Evolutionary conservation across 2,888 invertebrate genomes (phyloP).

Genomic region (Ryuthela nishihirai): DNA sequence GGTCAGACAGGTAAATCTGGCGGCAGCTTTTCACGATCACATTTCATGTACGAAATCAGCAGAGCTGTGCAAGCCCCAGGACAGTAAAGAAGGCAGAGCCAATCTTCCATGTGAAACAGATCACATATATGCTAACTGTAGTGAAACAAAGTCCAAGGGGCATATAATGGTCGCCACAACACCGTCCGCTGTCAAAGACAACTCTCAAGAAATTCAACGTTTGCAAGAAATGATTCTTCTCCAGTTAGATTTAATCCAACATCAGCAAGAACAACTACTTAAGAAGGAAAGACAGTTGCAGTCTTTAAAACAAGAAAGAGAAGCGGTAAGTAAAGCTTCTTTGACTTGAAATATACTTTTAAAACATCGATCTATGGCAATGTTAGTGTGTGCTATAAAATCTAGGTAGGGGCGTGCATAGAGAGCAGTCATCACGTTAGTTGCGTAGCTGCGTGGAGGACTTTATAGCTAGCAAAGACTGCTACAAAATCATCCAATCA

Average conservation of each 20-base stretch:
- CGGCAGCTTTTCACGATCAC: conserved; percentile 43
- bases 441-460: conserved; percentile 6
- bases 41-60: conserved; percentile 42
- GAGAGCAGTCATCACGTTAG: not conserved
- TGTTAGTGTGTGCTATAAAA: not conserved
- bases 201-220: conserved; percentile 39
- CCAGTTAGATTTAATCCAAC: conserved; percentile 83
- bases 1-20: conserved; percentile 36
- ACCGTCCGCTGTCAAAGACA: no score
- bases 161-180: conserved; percentile 23
- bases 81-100: not conserved
- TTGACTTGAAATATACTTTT: no score
- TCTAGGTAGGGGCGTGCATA: not conserved
- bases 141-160: conserved; percentile 9
- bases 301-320: conserved; percentile 70
- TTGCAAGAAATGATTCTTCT: conserved; percentile 68
- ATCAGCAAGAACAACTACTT: conserved; percentile 77
- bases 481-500: no score
- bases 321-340: conserved; percentile 62
- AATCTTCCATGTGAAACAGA: conserved; percentile 60
- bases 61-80: conserved; percentile 15
- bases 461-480: no score
- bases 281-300: conserved; percentile 73
- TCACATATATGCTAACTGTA: conserved; percentile 65
- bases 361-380: no score